These are phyloP conservation scores for Orussus abietinus DNA, from an alignment of 1,140 invertebrate species.

Conservation along the genomic window DNA sequence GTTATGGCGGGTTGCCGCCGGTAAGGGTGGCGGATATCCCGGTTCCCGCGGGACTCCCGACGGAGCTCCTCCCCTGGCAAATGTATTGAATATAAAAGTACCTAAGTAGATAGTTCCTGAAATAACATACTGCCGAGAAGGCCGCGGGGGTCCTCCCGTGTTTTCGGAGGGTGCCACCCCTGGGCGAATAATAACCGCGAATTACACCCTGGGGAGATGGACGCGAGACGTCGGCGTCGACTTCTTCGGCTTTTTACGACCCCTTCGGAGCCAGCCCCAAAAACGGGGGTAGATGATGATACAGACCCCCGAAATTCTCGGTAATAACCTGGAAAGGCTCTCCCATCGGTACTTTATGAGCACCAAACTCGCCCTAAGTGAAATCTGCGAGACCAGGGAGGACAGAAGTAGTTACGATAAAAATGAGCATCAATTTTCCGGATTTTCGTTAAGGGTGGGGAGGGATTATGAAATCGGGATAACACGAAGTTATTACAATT, in stretches of 20 bases:
- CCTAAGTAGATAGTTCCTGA: conserved; percentile 44
- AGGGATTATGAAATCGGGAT: no score
- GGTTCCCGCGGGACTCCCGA: conserved; percentile 23
- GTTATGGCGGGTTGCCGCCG: conserved; percentile 22
- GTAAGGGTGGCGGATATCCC: conserved; percentile 8
- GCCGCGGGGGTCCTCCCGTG: conserved; percentile 14
- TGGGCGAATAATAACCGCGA: conserved; percentile 47
- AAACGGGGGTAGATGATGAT: no score
- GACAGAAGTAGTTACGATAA: no score
- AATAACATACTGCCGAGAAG: conserved; percentile 43
- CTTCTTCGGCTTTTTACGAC: conserved; percentile 25
- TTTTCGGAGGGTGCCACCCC: conserved; percentile 19
- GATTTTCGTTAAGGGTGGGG: no score
- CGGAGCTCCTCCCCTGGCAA: conserved; percentile 37
- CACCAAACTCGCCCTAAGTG: no score
- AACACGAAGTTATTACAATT: no score
- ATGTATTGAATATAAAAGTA: conserved; percentile 53
- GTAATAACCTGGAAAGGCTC: no score
- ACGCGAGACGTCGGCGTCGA: conserved; percentile 19
- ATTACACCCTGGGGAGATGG: conserved; percentile 31
- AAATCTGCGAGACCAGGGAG: no score
- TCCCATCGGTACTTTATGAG: no score
- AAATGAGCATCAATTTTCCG: no score
- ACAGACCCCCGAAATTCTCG: no score
- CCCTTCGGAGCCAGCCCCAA: no score